A percentile compares a stretch with the other conserved stretches of the same genome.
These are phyloP conservation scores for Amaurobius ferox DNA, from an alignment of 2,888 invertebrate genomes.

Conservation along the genomic window DNA sequence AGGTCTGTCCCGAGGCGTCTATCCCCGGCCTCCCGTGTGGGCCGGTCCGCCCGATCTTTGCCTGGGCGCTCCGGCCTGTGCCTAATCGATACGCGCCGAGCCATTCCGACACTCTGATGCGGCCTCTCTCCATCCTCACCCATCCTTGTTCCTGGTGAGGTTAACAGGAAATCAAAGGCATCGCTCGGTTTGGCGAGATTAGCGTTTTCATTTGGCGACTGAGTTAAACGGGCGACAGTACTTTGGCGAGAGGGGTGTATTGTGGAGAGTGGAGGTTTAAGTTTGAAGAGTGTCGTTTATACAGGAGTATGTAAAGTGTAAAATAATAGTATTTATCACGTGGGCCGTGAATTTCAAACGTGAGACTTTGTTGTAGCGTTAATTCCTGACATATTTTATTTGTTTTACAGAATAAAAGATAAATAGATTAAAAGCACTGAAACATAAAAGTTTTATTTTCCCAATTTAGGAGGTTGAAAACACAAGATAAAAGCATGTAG, in stretches of 20 bases:
- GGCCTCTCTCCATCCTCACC: neutral
- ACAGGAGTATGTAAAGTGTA: neutral
- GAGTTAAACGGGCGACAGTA: neutral
- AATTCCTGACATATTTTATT: no score
- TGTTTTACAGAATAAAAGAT: no score
- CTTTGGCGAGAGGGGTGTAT: neutral
- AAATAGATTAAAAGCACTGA: no score
- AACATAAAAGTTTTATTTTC: no score
- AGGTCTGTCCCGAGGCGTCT: neutral
- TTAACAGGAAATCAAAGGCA: neutral
- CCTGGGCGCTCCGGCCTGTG: neutral
- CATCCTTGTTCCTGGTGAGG: neutral
- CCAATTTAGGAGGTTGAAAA: no score
- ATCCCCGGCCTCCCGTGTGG: conserved; percentile 6
- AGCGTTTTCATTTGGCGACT: neutral
- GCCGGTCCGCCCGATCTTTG: neutral
- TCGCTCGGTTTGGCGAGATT: neutral
- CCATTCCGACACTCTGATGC: neutral
- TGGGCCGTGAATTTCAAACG: neutral
- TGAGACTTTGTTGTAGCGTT: no score
- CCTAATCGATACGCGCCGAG: neutral
- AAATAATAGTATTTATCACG: neutral
- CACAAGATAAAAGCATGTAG: no score
- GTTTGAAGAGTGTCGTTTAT: neutral
- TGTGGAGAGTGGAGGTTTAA: neutral